Conservation (phyloP, 2,797 vertebrate species). For the Sus cebifrons region DNA sequence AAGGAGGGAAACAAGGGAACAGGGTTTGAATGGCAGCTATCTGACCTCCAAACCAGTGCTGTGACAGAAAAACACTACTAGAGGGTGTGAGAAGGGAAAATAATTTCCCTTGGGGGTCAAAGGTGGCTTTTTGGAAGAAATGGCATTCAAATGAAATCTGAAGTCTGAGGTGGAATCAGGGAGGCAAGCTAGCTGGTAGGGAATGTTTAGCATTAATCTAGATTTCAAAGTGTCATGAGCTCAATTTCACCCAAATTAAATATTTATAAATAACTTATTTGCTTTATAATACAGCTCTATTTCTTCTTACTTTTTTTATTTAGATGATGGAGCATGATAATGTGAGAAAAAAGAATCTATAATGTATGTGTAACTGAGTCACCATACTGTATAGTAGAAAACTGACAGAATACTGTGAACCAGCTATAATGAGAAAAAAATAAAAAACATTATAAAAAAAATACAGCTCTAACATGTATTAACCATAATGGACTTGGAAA, state of each 20-base stretch:
- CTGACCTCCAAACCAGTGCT: neutral
- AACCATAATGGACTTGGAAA: neutral
- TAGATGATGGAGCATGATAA: too few relatives aligned
- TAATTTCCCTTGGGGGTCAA: neutral
- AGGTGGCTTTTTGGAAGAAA: neutral
- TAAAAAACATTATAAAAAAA: neutral
- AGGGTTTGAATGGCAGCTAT: neutral
- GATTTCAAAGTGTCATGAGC: neutral
- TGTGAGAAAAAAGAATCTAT: too few relatives aligned
- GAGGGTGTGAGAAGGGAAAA: neutral
- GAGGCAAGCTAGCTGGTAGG: neutral
- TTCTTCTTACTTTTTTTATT: too few relatives aligned
- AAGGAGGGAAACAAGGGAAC: neutral
- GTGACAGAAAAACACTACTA: neutral
- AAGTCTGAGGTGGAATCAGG: neutral
- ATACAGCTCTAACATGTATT: neutral
- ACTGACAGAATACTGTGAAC: too few relatives aligned
- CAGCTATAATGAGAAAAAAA: too few relatives aligned
- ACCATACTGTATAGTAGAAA: too few relatives aligned
- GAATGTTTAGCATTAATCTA: neutral
- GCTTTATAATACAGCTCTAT: neutral
- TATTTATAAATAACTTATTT: constrained; percentile 41
- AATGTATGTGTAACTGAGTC: too few relatives aligned
- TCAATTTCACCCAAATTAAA: constrained; percentile 30
- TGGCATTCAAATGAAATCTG: neutral